phyloP scores from a whole-genome alignment of 2,113 vertebrate species.

The Chascanopsetta lugubris region DNA sequence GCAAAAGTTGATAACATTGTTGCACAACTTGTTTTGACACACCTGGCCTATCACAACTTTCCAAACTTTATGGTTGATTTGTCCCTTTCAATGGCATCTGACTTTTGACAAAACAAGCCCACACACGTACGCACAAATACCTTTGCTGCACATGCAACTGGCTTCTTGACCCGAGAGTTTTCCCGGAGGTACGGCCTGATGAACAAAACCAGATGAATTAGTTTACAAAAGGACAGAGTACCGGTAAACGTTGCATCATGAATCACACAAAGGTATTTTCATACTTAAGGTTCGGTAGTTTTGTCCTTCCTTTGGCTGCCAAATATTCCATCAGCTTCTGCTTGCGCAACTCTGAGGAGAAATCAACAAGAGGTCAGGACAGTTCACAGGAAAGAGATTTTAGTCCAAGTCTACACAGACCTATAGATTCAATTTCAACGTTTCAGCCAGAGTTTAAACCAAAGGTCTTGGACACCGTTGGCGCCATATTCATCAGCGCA shows the following conservation, averaged over 20 bases:
- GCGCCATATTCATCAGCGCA: too few species aligned
- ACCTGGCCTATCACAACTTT: too few species aligned
- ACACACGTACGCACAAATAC: not conserved
- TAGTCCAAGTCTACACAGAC: too few species aligned
- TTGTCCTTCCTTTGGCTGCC: conserved; percentile 70
- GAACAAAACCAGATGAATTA: not conserved
- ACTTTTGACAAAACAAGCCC: too few species aligned
- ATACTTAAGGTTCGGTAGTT: conserved; percentile 66
- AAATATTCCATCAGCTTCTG: conserved; percentile 80
- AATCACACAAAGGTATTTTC: not conserved
- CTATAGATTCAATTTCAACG: not conserved
- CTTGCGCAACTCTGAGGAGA: conserved; percentile 71
- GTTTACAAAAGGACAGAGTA: too few species aligned
- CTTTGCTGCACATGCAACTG: conserved; percentile 15
- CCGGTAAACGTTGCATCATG: not conserved
- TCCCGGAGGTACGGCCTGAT: conserved; percentile 49
- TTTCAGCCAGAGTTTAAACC: not conserved
- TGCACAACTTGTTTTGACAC: too few species aligned
- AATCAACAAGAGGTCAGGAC: not conserved
- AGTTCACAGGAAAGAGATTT: too few species aligned
- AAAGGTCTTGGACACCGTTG: too few species aligned
- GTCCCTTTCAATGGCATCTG: too few species aligned
- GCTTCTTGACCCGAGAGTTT: conserved; percentile 3
- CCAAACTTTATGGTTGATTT: too few species aligned
- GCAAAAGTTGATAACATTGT: too few species aligned